These are phyloP conservation scores for Catharus fuscescens DNA, from an alignment of 2,113 vertebrate genomes.

Conservation along the genomic window DNA sequence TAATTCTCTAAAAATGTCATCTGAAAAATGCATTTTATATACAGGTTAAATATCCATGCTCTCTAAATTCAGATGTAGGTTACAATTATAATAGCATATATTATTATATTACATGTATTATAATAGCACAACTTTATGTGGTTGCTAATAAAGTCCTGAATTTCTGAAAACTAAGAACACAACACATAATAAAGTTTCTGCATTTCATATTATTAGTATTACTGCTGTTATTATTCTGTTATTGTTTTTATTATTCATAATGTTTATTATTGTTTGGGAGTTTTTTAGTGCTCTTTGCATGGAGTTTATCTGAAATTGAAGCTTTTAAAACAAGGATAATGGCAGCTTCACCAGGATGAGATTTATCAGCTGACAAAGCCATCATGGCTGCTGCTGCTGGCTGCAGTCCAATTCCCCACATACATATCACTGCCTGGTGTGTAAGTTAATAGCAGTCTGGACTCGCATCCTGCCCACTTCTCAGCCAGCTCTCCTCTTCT, in stretches of 20 bases:
- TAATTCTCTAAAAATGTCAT: neutral
- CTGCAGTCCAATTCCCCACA: constrained; percentile 33
- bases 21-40: neutral
- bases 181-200: neutral
- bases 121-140: neutral
- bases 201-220: neutral
- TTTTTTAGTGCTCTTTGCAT: neutral
- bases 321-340: constrained; percentile 11
- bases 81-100: neutral
- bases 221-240: neutral
- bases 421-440: constrained; percentile 44
- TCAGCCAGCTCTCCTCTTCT: constrained; percentile 40
- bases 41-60: neutral
- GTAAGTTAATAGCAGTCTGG: constrained; percentile 70
- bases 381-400: constrained; percentile 45
- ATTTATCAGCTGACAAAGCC: constrained; percentile 57
- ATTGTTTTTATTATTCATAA: neutral
- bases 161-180: neutral
- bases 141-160: neutral
- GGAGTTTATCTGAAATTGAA: neutral
- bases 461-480: constrained; percentile 54
- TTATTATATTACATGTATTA: neutral
- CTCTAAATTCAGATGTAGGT: neutral
- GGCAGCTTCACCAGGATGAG: constrained; percentile 25
- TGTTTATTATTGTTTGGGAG: neutral